Evolutionary conservation across 2,113 vertebrate genomes (phyloP).

Genomic region (Cariama cristata): DNA sequence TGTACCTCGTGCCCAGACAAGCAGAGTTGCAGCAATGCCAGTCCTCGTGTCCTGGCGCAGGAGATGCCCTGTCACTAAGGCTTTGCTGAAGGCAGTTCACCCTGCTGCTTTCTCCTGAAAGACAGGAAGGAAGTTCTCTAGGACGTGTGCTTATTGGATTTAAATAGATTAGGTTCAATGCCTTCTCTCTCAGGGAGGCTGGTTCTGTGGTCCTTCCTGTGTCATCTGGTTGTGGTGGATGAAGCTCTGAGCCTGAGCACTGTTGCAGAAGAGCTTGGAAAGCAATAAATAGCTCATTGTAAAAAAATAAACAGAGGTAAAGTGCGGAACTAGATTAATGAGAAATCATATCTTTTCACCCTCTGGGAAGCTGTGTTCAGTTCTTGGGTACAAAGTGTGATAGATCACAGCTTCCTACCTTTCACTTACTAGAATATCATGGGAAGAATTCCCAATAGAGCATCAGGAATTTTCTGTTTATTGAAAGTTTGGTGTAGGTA

Average conservation of each 20-base stretch:
- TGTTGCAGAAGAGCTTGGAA: background rate
- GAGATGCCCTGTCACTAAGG: background rate
- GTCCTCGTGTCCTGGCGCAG: background rate
- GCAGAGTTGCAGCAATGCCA: background rate
- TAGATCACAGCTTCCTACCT: background rate
- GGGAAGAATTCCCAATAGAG: background rate
- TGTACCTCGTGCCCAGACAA: background rate
- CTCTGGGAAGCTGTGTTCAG: background rate
- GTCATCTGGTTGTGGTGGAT: background rate
- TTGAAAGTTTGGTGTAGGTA: background rate
- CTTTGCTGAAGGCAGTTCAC: background rate
- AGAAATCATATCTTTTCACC: background rate
- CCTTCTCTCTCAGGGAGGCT: background rate
- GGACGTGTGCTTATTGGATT: background rate
- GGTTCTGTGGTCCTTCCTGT: background rate
- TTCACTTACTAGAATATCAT: background rate
- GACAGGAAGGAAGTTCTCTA: background rate
- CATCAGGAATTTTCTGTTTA: background rate
- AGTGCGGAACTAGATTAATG: background rate
- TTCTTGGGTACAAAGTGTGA: background rate
- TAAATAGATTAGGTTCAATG: background rate
- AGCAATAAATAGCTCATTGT: background rate
- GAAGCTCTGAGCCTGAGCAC: fast-evolving
- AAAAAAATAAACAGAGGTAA: background rate
- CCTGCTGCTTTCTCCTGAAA: background rate